Percentiles rank a stretch among this genome's conserved stretches.
Conservation (phyloP, 2,888 invertebrate genomes). For the Caenorhabditis auriculariae region DNA sequence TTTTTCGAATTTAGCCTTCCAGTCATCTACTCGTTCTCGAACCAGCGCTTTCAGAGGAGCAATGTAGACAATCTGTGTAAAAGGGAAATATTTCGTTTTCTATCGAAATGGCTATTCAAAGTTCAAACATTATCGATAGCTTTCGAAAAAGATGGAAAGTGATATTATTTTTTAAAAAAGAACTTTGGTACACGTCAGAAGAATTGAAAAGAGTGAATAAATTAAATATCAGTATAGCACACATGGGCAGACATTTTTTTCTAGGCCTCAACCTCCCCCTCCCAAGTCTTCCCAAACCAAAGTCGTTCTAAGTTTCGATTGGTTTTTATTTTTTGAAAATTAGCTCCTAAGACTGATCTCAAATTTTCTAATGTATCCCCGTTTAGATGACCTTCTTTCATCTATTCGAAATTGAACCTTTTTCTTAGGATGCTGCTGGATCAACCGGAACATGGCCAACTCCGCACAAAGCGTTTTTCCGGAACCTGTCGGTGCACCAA, state of each 20-base stretch:
- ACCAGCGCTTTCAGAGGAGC: conserved; percentile 97
- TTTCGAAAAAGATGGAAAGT: too few species aligned
- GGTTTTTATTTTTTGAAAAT: too few species aligned
- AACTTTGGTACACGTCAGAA: too few species aligned
- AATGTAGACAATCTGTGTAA: too few species aligned
- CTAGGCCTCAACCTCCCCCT: too few species aligned
- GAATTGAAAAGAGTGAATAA: too few species aligned
- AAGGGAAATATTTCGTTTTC: too few species aligned
- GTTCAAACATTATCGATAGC: too few species aligned
- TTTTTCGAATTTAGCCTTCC: conserved; percentile 80
- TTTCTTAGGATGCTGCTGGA: conserved; percentile 50
- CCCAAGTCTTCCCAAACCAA: background rate
- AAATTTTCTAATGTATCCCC: background rate
- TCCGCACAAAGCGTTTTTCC: conserved; percentile 98
- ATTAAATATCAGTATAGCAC: too few species aligned
- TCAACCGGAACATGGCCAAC: conserved; percentile 80
- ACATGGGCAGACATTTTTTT: too few species aligned
- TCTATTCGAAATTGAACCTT: conserved; percentile 36
- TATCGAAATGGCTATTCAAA: too few species aligned
- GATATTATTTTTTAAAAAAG: too few species aligned
- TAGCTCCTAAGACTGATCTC: background rate
- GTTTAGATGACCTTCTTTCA: background rate
- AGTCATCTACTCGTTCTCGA: conserved; percentile 91
- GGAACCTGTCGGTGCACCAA: conserved; percentile 94
- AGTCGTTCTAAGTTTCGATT: background rate